Evolutionary conservation across 2,113 vertebrate genomes (phyloP).

Genomic region (Picathartes gymnocephalus): DNA sequence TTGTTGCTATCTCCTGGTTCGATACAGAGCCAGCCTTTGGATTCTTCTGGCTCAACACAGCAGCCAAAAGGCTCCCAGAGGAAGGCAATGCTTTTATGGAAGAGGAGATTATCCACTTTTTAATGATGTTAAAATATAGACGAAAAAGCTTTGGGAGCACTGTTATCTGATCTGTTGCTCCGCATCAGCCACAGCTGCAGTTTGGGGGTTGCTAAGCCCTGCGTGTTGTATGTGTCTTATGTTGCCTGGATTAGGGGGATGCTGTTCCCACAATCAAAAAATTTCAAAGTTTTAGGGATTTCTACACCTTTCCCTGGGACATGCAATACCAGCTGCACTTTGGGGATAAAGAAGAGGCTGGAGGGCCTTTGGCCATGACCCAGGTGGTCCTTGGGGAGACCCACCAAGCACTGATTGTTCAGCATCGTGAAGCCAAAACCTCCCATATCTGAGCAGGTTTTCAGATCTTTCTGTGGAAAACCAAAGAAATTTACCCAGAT

Average conservation of each 20-base stretch:
- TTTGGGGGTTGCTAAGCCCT: not conserved
- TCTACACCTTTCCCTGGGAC: not conserved
- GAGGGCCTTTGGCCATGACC: not conserved
- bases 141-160: not conserved
- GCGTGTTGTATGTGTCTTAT: not conserved
- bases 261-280: not conserved
- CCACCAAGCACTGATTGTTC: accelerated
- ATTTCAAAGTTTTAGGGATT: not conserved
- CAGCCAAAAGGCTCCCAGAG: not conserved
- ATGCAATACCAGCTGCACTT: accelerated
- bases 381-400: not conserved
- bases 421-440: not conserved
- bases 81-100: not conserved
- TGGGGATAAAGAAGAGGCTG: not conserved
- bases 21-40: not conserved
- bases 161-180: not conserved
- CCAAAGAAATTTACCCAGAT: not conserved
- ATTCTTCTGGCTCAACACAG: not conserved
- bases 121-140: not conserved
- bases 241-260: not conserved
- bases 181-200: not conserved
- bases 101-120: not conserved
- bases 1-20: not conserved
- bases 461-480: not conserved
- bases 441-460: not conserved